Evolutionary conservation across 2,888 invertebrate genomes (phyloP).

Genomic region (Leptarthrus brevirostris): DNA sequence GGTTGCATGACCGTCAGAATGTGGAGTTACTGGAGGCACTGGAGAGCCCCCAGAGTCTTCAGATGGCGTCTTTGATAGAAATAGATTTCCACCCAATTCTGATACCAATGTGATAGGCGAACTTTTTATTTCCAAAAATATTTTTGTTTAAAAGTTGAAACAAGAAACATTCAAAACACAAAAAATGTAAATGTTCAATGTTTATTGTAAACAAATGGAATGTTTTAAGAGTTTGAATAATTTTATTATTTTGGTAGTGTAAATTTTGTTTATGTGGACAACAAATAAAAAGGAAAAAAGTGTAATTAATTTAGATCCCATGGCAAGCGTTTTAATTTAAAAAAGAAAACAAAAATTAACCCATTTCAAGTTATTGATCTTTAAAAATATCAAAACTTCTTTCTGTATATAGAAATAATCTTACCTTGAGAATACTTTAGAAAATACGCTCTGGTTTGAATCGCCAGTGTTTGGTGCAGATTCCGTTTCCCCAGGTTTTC

Average conservation of each 20-base stretch:
- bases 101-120: constrained; percentile 93
- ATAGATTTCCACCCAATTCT: constrained; percentile 94
- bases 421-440: constrained; percentile 92
- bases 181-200: constrained; percentile 37
- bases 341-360: constrained; percentile 48
- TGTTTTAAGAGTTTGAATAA: constrained; percentile 19
- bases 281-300: constrained; percentile 26
- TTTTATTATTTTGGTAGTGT: background rate
- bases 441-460: constrained; percentile 81
- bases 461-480: constrained; percentile 69
- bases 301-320: constrained; percentile 47
- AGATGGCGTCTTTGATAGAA: constrained; percentile 91
- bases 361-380: constrained; percentile 23
- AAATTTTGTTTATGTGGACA: constrained; percentile 31
- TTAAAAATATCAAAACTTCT: background rate
- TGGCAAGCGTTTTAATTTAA: constrained; percentile 48
- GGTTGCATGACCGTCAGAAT: constrained; percentile 71
- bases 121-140: constrained; percentile 68
- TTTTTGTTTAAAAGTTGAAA: constrained; percentile 14
- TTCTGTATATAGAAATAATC: constrained; percentile 53
- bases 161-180: constrained; percentile 12
- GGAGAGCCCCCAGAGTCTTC: constrained; percentile 82
- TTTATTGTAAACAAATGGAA: background rate
- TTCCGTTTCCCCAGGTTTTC: constrained; percentile 64
- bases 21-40: constrained; percentile 74